A percentile compares a stretch with the other conserved stretches of the same genome.
These are phyloP conservation scores for Nyctereutes procyonoides DNA, from an alignment of 2,113 vertebrate genomes.

Conservation along the genomic window DNA sequence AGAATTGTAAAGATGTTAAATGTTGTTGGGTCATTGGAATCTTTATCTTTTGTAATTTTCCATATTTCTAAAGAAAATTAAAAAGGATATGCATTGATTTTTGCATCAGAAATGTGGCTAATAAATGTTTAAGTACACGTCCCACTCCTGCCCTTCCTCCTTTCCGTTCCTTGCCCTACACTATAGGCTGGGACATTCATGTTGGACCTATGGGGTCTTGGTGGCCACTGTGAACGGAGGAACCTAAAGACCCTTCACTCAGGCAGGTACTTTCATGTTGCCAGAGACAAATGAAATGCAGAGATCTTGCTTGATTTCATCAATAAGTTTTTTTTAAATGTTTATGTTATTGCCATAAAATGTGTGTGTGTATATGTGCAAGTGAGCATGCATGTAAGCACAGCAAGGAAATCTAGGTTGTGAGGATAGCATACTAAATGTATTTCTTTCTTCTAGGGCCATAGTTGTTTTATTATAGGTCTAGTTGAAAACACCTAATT, in stretches of 20 bases:
- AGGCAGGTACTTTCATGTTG: background rate
- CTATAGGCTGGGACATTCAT: background rate
- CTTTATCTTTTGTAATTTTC: background rate
- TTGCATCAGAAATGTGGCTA: background rate
- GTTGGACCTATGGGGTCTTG: no score
- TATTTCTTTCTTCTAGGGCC: background rate
- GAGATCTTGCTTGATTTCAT: background rate
- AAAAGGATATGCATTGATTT: background rate
- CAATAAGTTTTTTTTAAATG: background rate
- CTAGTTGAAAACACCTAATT: background rate
- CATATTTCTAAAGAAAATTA: background rate
- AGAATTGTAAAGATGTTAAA: background rate
- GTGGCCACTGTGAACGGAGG: background rate
- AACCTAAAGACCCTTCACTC: background rate
- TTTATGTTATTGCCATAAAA: background rate
- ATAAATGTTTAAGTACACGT: background rate
- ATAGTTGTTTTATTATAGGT: background rate
- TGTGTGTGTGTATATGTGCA: background rate
- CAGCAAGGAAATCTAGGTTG: background rate
- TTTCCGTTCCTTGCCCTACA: no score
- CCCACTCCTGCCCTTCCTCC: background rate
- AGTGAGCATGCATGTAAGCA: background rate
- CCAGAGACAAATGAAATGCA: background rate
- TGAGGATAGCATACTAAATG: background rate
- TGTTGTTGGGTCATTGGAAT: background rate